Evolutionary conservation across 1,140 invertebrate genomes (phyloP), one percentile per base, ranked within the genome.

Genomic region (Dufourea novaeangliae): DNA sequence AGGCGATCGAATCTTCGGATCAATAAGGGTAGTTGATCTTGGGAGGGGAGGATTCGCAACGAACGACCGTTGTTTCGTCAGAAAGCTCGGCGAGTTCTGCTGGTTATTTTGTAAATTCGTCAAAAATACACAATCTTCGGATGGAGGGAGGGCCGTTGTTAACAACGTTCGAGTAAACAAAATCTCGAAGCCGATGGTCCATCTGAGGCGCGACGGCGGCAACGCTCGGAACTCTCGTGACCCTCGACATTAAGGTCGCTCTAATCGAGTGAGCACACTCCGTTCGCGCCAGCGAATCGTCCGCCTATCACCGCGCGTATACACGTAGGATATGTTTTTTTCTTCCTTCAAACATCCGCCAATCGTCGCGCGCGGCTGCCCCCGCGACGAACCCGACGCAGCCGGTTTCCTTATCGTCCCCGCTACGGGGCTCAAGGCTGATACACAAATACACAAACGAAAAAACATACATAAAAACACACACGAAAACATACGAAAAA

Each of bases 231-330:
- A 20, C 27, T 56, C 17, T 56, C 44, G 56, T 62, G 75, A 77
- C 75, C 75, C 75, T 63, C 68, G 75, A 77, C 75, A 71, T 54
- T 41, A 41, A 70, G 75, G 46, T 63, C 37, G 67, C n/a, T 37
- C 44, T 71, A 77, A 77, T 54, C 75, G 68, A 77, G 56, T 46
- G 52, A 69, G 41, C 41, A 61, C 66, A 62, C 41, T 76, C 17
- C 10, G 22, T n/a, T 69, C 54, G 25, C 52, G 64, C 39, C 41
- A 44, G 37, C 61, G 52, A 59, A 25, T 46, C 66, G 39, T 39
- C 10, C 54, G 27, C 63, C 1, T 76, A 70, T 61, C 66, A 4
- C 46, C 25, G 20, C 22, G 29, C 22, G 39, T 69, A 29, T 29
- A 32, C 5, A n/a, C n/a, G n/a, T 7, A 7, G 20, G 34, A 3